A percentile compares a stretch with the other conserved stretches of the same genome.
phyloP scores from a whole-genome alignment of 92 coral and sea anemone species.

The Isaurus tuberculatus region DNA sequence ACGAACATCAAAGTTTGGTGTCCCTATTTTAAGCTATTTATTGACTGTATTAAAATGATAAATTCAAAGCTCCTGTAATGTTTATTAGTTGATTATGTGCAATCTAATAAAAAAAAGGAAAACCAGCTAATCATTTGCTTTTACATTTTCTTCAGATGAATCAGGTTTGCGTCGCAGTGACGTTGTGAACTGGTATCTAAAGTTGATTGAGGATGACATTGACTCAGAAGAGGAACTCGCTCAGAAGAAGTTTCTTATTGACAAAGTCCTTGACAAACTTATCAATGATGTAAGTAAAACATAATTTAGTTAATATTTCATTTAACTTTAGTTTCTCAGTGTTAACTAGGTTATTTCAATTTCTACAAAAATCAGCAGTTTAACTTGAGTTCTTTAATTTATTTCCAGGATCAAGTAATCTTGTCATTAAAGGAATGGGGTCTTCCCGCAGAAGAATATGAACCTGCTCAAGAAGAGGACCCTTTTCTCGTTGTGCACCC shows the following conservation, averaged over 20 bases:
- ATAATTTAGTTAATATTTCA: not conserved
- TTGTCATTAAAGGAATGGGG: constrained; percentile 81
- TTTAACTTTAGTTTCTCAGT: too few relatives aligned
- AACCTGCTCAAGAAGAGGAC: constrained; percentile 75
- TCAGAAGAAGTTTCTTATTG: constrained; percentile 88
- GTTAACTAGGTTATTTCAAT: too few relatives aligned
- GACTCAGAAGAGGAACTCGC: constrained; percentile 93
- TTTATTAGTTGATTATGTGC: too few relatives aligned
- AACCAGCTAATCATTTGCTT: too few relatives aligned
- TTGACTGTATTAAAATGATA: too few relatives aligned
- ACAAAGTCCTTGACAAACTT: constrained; percentile 91
- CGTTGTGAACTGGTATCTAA: constrained; percentile 92
- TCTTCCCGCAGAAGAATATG: constrained; percentile 53
- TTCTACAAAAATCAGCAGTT: too few relatives aligned
- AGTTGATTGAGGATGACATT: constrained; percentile 81
- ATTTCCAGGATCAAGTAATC: constrained; percentile 82
- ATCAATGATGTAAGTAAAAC: constrained; percentile 72
- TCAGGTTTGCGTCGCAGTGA: constrained; percentile 83
- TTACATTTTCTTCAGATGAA: constrained; percentile 59
- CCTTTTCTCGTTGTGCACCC: constrained; percentile 98
- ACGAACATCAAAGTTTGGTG: too few relatives aligned
- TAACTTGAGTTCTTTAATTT: not conserved
- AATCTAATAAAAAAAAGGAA: too few relatives aligned
- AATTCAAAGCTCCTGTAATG: too few relatives aligned
- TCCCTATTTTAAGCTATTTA: too few relatives aligned